Evolutionary conservation across 2,888 invertebrate species (phyloP).

Genomic region (Epirrhoe alternata): DNA sequence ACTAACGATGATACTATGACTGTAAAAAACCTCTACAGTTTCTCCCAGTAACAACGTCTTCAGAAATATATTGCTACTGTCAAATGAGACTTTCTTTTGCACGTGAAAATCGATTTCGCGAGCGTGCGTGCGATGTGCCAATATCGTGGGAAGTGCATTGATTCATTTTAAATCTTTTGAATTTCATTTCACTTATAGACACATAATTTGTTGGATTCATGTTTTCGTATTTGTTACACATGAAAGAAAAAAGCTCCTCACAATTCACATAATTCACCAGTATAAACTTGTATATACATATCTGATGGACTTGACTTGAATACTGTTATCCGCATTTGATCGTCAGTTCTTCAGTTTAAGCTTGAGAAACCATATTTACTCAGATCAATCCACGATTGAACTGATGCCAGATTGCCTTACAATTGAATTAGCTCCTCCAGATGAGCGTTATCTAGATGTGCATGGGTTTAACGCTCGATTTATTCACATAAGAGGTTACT

Average conservation of each 20-base stretch:
- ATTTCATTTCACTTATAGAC: neutral
- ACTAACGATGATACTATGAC: conserved; percentile 16
- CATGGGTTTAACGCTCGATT: conserved; percentile 61
- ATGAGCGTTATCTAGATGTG: conserved; percentile 57
- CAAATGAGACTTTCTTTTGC: conserved; percentile 35
- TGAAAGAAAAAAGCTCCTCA: too few relatives aligned
- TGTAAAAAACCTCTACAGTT: conserved; percentile 19
- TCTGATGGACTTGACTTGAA: neutral
- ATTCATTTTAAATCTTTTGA: conserved; percentile 57
- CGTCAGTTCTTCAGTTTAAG: neutral
- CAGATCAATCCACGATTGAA: conserved; percentile 15
- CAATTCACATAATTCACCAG: too few relatives aligned
- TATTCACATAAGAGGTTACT: conserved; percentile 50
- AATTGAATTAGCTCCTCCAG: conserved; percentile 64
- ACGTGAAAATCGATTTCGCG: conserved; percentile 46
- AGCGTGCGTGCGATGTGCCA: conserved; percentile 48
- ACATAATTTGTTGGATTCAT: neutral
- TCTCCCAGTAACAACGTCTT: conserved; percentile 20
- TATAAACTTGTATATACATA: neutral
- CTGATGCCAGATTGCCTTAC: conserved; percentile 28
- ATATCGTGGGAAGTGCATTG: conserved; percentile 68
- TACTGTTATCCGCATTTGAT: neutral
- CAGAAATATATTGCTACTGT: conserved; percentile 27
- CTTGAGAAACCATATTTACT: neutral
- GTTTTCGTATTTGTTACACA: neutral